phyloP scores from a whole-genome alignment of 2,113 vertebrate genomes.

The Cisticola juncidis region DNA sequence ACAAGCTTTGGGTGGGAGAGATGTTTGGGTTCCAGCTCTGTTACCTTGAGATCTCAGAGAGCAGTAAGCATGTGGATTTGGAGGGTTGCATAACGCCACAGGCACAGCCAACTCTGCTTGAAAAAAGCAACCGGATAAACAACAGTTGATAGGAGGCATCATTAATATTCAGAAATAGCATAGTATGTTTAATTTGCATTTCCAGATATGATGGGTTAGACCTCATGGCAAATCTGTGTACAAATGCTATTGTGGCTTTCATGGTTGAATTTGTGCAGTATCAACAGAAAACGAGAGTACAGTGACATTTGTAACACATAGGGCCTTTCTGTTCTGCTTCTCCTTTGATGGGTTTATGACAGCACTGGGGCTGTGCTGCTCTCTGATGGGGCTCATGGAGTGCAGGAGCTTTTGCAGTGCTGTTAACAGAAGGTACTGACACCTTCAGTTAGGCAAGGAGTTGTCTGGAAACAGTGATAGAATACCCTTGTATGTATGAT shows the following conservation, averaged over 20 bases:
- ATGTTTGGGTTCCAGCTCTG: not conserved
- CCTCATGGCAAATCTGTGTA: not conserved
- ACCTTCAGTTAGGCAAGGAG: not conserved
- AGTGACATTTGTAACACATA: not conserved
- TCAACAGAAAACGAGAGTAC: not conserved
- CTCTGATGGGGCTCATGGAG: not conserved
- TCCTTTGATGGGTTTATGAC: not conserved
- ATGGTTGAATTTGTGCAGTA: not conserved
- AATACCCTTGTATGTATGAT: not conserved
- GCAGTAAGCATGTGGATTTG: not conserved
- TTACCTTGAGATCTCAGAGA: not conserved
- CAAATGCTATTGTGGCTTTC: not conserved
- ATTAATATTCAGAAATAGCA: not conserved
- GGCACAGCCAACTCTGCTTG: not conserved
- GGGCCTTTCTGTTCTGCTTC: not conserved
- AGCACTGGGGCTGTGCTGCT: not conserved
- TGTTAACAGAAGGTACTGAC: not conserved
- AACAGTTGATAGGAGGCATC: not conserved
- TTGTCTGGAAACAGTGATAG: not conserved
- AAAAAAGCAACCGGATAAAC: not conserved
- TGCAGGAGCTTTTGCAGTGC: not conserved
- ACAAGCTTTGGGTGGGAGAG: not conserved
- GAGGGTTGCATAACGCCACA: constrained; percentile 22
- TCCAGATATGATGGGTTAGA: not conserved
- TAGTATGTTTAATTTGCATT: not conserved